These are phyloP conservation scores for Drosophila tanythrix DNA, from an alignment of 2,888 invertebrate genomes.

Conservation along the genomic window DNA sequence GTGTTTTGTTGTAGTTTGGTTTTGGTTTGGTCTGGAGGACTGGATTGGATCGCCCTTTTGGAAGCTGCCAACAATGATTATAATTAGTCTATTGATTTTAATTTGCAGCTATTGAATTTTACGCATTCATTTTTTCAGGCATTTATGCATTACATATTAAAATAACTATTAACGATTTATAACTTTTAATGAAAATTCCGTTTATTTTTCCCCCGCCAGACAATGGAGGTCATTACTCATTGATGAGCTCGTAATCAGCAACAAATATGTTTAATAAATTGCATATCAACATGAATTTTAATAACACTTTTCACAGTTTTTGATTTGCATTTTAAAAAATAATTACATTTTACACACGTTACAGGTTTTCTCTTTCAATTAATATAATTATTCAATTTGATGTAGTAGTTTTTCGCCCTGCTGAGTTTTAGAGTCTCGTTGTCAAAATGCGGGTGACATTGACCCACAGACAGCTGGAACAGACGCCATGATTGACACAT, in stretches of 20 bases:
- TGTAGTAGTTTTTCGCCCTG: conserved; percentile 8
- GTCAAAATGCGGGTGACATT: conserved; percentile 53
- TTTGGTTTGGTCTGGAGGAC: conserved; percentile 61
- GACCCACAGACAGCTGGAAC: conserved; percentile 29
- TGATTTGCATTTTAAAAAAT: conserved; percentile 61
- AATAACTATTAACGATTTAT: conserved; percentile 28
- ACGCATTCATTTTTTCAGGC: conserved; percentile 37
- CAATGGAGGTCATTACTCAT: conserved; percentile 59
- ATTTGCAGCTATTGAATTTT: conserved; percentile 66
- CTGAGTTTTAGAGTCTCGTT: conserved; percentile 13
- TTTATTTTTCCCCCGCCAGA: conserved; percentile 19
- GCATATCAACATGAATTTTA: conserved; percentile 36
- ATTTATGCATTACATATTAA: conserved; percentile 49
- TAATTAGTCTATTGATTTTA: conserved; percentile 72
- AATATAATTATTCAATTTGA: conserved; percentile 59
- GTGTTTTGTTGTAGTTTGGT: conserved; percentile 74
- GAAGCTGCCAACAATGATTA: conserved; percentile 42
- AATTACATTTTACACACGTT: conserved; percentile 50
- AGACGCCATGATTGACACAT: conserved; percentile 1
- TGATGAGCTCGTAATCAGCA: conserved; percentile 62
- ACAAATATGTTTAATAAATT: conserved; percentile 44
- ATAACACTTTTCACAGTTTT: conserved; percentile 23
- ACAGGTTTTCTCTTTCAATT: conserved; percentile 45
- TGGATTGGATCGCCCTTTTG: conserved; percentile 30
- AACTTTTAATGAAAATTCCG: conserved; percentile 27